Evolutionary conservation across 2,113 vertebrate genomes (phyloP).

Genomic region (Pogona vitticeps): DNA sequence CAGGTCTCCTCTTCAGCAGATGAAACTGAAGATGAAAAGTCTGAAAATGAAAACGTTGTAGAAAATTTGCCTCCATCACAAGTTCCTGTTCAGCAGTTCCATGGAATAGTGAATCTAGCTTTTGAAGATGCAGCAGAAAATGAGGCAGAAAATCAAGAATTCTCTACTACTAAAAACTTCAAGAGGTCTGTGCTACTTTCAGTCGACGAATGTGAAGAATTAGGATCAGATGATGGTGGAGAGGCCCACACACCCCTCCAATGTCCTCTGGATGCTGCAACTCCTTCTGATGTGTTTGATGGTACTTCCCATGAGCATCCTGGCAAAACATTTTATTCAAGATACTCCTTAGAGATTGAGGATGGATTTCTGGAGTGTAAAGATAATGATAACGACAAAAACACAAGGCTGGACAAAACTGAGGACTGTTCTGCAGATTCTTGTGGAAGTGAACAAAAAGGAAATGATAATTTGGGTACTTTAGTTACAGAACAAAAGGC

Average conservation of each 20-base stretch:
- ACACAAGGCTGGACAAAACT: conserved; percentile 14
- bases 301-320: conserved; percentile 69
- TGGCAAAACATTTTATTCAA: conserved; percentile 60
- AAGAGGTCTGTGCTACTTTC: conserved; percentile 93
- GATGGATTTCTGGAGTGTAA: conserved; percentile 56
- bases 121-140: conserved; percentile 91
- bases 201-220: conserved; percentile 97
- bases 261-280: conserved; percentile 65
- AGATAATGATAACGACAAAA: conserved; percentile 44
- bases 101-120: conserved; percentile 93
- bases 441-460: conserved; percentile 34
- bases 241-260: conserved; percentile 75
- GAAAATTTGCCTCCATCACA: conserved; percentile 70
- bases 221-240: conserved; percentile 89
- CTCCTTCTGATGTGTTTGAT: conserved; percentile 90
- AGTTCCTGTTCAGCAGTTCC: conserved; percentile 80
- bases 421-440: conserved; percentile 42
- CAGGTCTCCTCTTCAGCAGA: conserved; percentile 91
- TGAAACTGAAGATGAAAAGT: conserved; percentile 91
- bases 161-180: conserved; percentile 83
- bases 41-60: conserved; percentile 85
- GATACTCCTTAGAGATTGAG: conserved; percentile 61
- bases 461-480: conserved; percentile 52
- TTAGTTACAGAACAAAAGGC: conserved; percentile 49
- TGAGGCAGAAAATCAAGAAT: conserved; percentile 78